Evolutionary conservation across 1,140 invertebrate species (phyloP).

Genomic region (Oppia nitens): DNA sequence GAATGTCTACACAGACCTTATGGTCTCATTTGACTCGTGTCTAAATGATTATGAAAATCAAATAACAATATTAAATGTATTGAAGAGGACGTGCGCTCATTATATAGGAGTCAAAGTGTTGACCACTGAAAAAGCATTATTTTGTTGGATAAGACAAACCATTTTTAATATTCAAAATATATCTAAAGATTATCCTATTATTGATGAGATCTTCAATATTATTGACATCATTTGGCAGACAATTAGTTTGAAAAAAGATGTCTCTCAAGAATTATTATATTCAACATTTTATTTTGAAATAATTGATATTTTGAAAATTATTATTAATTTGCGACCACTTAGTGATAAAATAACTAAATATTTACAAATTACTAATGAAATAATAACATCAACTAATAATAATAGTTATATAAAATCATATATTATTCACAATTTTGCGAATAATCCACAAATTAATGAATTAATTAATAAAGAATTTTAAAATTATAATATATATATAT

Average conservation of each 20-base stretch:
- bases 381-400: neutral
- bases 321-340: neutral
- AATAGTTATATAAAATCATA: too few relatives aligned
- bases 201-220: neutral
- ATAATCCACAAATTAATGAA: too few relatives aligned
- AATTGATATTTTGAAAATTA: neutral
- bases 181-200: neutral
- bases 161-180: neutral
- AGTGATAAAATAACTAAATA: neutral
- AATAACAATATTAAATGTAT: constrained; percentile 1
- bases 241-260: neutral
- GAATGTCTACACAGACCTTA: neutral
- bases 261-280: neutral
- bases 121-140: constrained; percentile 1
- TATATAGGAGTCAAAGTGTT: neutral
- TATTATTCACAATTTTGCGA: too few relatives aligned
- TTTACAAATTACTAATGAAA: neutral
- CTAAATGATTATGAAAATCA: neutral
- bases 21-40: neutral
- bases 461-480: too few relatives aligned
- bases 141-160: constrained; percentile 8
- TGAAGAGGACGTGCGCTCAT: neutral
- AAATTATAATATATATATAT: too few relatives aligned
- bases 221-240: constrained; percentile 2
- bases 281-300: constrained; percentile 7